These are phyloP conservation scores for Nyctalus aviator DNA, from an alignment of 2,797 vertebrate species.

Conservation along the genomic window DNA sequence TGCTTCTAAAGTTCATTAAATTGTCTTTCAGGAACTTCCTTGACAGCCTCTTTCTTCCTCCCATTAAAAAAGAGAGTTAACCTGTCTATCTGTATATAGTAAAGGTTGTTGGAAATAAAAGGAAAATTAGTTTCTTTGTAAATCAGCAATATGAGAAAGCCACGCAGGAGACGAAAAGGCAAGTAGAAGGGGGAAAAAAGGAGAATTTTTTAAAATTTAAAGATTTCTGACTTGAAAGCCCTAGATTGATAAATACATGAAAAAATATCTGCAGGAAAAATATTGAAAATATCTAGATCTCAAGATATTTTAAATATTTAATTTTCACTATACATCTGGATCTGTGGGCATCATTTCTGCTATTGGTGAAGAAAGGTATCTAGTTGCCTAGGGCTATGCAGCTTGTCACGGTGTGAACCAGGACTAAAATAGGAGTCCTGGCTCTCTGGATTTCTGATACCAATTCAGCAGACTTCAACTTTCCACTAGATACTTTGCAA, in stretches of 20 bases:
- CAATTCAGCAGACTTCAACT: constrained; percentile 64
- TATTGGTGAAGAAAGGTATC: constrained; percentile 46
- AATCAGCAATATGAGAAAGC: constrained; percentile 10
- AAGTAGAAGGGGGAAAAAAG: not conserved
- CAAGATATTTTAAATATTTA: constrained; percentile 57
- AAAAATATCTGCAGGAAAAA: not conserved
- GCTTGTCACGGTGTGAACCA: constrained; percentile 56
- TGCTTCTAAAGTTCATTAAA: constrained; percentile 21
- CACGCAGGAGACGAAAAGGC: not conserved
- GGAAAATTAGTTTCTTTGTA: not conserved
- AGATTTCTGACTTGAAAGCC: not conserved
- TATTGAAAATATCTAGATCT: constrained; percentile 1
- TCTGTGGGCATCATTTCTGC: constrained; percentile 54
- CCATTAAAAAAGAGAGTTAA: not conserved
- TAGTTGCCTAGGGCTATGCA: constrained; percentile 52
- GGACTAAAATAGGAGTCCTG: constrained; percentile 63
- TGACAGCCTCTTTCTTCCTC: not conserved
- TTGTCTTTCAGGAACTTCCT: constrained; percentile 40
- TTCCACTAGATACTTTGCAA: constrained; percentile 64
- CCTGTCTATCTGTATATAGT: not conserved
- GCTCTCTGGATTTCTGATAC: constrained; percentile 62
- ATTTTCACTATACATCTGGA: constrained; percentile 27
- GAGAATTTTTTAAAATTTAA: constrained; percentile 8
- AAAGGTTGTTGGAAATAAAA: not conserved
- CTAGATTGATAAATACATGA: not conserved